Percentiles rank a stretch among this genome's conserved stretches.
Conservation (phyloP, 92 coral and sea anemone species). For the Virgularia gustaviana region DNA sequence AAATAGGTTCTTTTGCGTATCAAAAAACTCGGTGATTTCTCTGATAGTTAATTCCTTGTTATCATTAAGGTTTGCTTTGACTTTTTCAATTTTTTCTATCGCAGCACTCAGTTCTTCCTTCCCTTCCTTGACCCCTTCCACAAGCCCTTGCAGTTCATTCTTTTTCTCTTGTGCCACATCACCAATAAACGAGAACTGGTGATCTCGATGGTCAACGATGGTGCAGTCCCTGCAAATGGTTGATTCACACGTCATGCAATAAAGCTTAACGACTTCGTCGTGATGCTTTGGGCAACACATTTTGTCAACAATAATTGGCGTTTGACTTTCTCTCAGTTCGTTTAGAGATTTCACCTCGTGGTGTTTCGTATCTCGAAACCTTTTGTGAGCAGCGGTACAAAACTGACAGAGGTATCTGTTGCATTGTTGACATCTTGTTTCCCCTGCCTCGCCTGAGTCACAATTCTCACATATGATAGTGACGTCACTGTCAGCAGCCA, state of each 20-base stretch:
- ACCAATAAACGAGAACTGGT: slow-evolving; percentile 41
- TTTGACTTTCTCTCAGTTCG: slow-evolving; percentile 41
- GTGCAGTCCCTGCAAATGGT: slow-evolving; percentile 76
- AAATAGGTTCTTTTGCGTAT: slow-evolving; percentile 6
- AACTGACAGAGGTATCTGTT: slow-evolving; percentile 50
- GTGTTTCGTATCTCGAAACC: slow-evolving; percentile 45
- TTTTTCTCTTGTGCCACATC: slow-evolving; percentile 41
- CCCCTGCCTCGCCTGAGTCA: slow-evolving; percentile 45
- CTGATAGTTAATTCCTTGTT: background rate
- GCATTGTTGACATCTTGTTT: slow-evolving; percentile 53
- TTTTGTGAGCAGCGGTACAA: slow-evolving; percentile 47
- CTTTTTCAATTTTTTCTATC: slow-evolving; percentile 5
- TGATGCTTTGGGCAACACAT: slow-evolving; percentile 51
- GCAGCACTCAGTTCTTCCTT: slow-evolving; percentile 19
- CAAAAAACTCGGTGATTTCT: slow-evolving; percentile 25
- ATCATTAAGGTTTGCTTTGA: slow-evolving; percentile 26
- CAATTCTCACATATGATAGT: slow-evolving; percentile 59
- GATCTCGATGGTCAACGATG: slow-evolving; percentile 68
- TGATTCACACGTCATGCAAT: slow-evolving; percentile 66
- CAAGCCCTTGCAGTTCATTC: slow-evolving; percentile 12
- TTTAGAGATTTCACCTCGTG: slow-evolving; percentile 54
- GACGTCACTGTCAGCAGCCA: slow-evolving; percentile 21
- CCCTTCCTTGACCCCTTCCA: slow-evolving; percentile 37
- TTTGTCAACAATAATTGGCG: slow-evolving; percentile 38
- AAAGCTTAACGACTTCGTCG: slow-evolving; percentile 61